phyloP scores from a whole-genome alignment of 2,113 vertebrate genomes.

The Oceanodroma tethys region DNA sequence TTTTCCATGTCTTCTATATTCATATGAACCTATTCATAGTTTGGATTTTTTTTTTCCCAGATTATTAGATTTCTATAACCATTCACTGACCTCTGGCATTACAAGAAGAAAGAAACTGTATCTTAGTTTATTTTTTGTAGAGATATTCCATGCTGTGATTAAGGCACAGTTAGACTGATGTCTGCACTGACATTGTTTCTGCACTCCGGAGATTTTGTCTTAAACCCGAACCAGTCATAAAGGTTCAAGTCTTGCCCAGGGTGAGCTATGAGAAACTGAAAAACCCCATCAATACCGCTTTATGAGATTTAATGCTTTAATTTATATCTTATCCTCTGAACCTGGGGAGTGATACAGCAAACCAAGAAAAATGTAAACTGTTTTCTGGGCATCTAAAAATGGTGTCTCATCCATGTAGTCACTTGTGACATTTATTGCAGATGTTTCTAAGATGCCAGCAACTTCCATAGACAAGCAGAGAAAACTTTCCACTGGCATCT shows the following conservation, averaged over 20 bases:
- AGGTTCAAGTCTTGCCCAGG: neutral
- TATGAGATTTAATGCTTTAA: neutral
- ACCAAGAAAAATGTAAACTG: neutral
- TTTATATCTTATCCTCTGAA: neutral
- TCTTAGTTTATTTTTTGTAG: neutral
- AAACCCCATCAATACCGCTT: too few species aligned
- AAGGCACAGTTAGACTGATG: neutral
- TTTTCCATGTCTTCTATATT: neutral
- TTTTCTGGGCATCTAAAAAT: neutral
- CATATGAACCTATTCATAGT: neutral
- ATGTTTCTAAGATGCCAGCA: neutral
- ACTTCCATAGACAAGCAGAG: neutral
- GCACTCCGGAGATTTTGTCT: neutral
- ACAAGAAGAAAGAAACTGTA: neutral
- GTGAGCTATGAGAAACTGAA: neutral
- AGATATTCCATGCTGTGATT: neutral
- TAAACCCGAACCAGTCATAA: neutral
- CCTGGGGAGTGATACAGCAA: neutral
- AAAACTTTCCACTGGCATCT: conserved; percentile 26
- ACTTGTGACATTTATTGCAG: neutral
- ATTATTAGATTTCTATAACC: neutral
- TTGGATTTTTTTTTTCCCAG: neutral
- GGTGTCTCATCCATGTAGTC: neutral
- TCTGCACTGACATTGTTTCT: neutral
- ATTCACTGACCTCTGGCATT: neutral